A percentile compares a stretch with the other conserved stretches of the same genome.
These are phyloP conservation scores for Struthio camelus DNA, from an alignment of 2,113 vertebrate species.

Conservation along the genomic window DNA sequence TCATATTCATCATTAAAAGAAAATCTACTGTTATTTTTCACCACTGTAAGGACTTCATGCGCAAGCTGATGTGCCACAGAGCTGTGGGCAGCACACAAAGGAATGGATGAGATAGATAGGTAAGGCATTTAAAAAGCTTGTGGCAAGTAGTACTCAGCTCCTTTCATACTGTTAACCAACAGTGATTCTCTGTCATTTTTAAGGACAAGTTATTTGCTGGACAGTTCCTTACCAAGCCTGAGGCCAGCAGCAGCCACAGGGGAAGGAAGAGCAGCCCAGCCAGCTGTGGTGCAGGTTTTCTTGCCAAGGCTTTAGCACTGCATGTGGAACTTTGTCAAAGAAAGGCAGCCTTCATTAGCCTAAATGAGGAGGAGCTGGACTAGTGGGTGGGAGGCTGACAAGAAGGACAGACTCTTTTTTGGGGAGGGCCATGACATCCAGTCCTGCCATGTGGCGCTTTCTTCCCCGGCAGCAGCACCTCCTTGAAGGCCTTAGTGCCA, in stretches of 20 bases:
- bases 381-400: no score
- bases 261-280: neutral
- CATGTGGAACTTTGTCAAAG: no score
- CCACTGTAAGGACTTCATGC: neutral
- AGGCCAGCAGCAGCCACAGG: neutral
- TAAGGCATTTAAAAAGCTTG: neutral
- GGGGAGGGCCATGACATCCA: no score
- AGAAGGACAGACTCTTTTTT: no score
- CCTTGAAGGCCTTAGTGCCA: neutral
- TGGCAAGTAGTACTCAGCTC: neutral
- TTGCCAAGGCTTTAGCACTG: no score
- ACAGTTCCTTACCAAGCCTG: neutral
- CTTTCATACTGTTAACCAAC: neutral
- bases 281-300: no score
- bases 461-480: neutral
- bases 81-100: neutral
- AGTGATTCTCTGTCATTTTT: neutral
- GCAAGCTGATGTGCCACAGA: no score
- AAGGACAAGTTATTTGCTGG: neutral
- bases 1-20: no score
- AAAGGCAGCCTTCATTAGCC: no score
- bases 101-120: neutral
- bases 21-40: no score
- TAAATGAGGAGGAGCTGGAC: no score
- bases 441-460: neutral